Evolutionary conservation across 2,113 vertebrate genomes (phyloP).

Genomic region (Eira barbara): DNA sequence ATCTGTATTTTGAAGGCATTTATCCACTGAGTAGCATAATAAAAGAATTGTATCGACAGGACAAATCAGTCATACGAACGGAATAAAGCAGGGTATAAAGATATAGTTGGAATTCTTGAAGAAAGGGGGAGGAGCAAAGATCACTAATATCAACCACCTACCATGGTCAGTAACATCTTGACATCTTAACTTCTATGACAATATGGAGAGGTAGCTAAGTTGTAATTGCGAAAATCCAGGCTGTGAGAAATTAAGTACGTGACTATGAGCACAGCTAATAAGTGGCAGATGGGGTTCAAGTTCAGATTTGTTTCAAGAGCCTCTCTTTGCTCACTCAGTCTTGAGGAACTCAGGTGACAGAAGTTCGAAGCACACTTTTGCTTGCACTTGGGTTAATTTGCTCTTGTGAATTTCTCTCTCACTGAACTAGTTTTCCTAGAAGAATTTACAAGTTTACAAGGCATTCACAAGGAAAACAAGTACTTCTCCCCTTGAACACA

Average conservation of each 20-base stretch:
- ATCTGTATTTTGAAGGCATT: neutral
- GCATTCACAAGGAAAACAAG: neutral
- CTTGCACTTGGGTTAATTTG: neutral
- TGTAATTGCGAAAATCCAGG: neutral
- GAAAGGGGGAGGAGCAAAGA: neutral
- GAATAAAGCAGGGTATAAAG: neutral
- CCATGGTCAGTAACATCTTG: rapidly evolving
- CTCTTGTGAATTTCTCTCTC: neutral
- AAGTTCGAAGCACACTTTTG: neutral
- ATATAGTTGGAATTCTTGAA: neutral
- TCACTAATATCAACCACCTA: too few species aligned
- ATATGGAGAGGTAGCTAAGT: neutral
- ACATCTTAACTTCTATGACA: neutral
- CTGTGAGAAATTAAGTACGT: neutral
- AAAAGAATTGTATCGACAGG: too few species aligned
- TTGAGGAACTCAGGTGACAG: neutral
- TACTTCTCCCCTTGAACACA: neutral
- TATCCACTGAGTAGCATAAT: neutral
- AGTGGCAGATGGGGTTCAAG: neutral
- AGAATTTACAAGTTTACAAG: neutral
- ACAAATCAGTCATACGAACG: neutral
- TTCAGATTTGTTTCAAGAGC: neutral
- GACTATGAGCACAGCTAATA: neutral
- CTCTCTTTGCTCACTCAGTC: neutral
- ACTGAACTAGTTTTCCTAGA: neutral